Conservation (phyloP, 2,113 vertebrate genomes). For the Colossoma macropomum region DNA sequence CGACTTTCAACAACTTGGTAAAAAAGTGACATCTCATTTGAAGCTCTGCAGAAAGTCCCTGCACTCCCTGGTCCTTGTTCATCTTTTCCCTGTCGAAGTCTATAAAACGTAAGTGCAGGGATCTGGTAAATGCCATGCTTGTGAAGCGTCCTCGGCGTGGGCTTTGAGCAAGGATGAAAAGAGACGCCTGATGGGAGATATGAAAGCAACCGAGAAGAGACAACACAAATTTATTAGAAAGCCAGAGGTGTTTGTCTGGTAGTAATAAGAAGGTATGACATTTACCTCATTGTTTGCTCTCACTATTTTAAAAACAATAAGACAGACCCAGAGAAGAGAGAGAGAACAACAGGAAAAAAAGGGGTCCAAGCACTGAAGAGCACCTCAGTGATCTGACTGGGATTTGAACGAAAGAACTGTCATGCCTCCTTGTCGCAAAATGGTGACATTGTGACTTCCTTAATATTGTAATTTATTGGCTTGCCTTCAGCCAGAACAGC, state of each 20-base stretch:
- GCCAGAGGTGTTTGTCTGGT: constrained; percentile 17
- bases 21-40: constrained; percentile 23
- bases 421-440: not conserved
- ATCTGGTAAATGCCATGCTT: constrained; percentile 24
- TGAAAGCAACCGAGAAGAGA: not conserved
- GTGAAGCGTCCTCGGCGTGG: not conserved
- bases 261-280: constrained; percentile 8
- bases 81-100: constrained; percentile 14
- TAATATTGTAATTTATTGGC: too few relatives aligned
- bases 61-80: not conserved
- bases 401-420: too few relatives aligned
- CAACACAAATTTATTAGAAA: constrained; percentile 26
- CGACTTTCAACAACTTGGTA: not conserved
- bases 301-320: constrained; percentile 3
- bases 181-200: constrained; percentile 11
- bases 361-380: not conserved
- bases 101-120: constrained; percentile 17
- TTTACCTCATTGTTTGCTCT: constrained; percentile 6
- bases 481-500: not conserved
- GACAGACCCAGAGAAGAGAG: not conserved
- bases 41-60: not conserved
- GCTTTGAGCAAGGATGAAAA: constrained; percentile 16
- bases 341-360: not conserved
- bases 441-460: too few relatives aligned
- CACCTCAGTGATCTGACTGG: not conserved